Base-by-base conservation (phyloP, 1,140 invertebrate species). In the Tetramorium alpestre region DNA sequence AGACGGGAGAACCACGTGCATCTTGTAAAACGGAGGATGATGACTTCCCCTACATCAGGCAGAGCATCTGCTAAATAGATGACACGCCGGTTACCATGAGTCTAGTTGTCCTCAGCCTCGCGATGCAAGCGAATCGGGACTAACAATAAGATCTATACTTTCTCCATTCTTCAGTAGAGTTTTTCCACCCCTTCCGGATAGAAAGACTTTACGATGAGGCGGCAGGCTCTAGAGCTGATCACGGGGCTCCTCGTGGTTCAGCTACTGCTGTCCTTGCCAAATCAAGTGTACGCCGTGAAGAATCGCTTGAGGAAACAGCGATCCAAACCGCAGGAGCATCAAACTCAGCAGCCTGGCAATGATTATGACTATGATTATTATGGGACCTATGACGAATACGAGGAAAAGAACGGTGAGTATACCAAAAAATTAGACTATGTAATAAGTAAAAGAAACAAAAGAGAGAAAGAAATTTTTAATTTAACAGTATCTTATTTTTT, bases 1-100 rank as follows among this genome's bases (percentile, higher is more conserved):
- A 88, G 64, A 44, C 73, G 89, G 77, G 87, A 89, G 86, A 49
- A 88, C 38, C 25, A 77, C 67, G 64, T 87, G 38, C 38, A 44
- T 44, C 78, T 90, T 49, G 58, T 90, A 90, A 85, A 91, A 90
- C 62, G 38, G 86, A 91, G 92, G 92, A 93, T 93, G 92, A 93
- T 90, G 92, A 94, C 93, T 91, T 93, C 89, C 87, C 90, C 76
- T 89, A 86, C 64, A 69, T 87, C 58, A 69, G 75, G 65, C 11
- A 87, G 88, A 89, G 86, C 91, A 91, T 91, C 91, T 92, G 89
- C 88, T 93, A 93, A 91, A 94, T 93, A 94, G 89, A 93, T 92
- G 89, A 91, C 81, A 91, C 91, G 76, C 25, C 67, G 69, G 73
- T 87, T 89, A 87, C 81, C 49, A 89, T 67, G 80, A 90, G 90